A percentile compares a stretch with the other conserved stretches of the same genome.
These are phyloP conservation scores for Coecobrya sp. DNA, from an alignment of 2,888 invertebrate species.

Conservation along the genomic window DNA sequence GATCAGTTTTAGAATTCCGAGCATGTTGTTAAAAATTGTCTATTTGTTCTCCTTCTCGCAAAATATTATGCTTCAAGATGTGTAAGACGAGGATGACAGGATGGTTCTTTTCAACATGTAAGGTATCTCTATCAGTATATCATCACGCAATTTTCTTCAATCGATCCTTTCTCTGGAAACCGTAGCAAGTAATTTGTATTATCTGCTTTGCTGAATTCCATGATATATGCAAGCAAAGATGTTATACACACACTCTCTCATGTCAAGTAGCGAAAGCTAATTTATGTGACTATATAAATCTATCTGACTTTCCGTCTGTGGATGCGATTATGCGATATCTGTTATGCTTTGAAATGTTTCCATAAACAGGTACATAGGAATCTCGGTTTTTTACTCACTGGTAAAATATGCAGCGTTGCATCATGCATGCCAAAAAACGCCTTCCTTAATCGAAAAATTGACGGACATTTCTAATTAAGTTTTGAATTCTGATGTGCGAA, in stretches of 20 bases:
- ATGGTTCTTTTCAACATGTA: not conserved
- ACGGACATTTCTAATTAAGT: no score
- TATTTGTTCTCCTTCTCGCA: not conserved
- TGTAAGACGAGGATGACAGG: not conserved
- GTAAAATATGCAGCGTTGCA: no score
- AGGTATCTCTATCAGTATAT: not conserved
- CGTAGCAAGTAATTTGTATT: conserved; percentile 27
- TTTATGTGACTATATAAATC: no score
- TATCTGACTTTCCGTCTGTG: no score
- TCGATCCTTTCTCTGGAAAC: not conserved
- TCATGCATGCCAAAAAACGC: no score
- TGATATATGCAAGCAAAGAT: not conserved
- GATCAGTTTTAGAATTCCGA: conserved; percentile 17
- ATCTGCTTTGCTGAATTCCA: not conserved
- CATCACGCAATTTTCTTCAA: not conserved
- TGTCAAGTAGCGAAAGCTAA: not conserved
- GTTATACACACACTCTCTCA: not conserved
- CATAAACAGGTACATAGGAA: no score
- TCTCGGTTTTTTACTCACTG: no score
- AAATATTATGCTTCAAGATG: not conserved
- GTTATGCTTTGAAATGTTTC: no score
- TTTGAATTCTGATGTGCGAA: no score
- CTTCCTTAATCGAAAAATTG: no score
- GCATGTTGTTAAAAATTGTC: not conserved
- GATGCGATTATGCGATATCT: no score